phyloP scores from a whole-genome alignment of 2,113 vertebrate species.

The Aldabrachelys gigantea region DNA sequence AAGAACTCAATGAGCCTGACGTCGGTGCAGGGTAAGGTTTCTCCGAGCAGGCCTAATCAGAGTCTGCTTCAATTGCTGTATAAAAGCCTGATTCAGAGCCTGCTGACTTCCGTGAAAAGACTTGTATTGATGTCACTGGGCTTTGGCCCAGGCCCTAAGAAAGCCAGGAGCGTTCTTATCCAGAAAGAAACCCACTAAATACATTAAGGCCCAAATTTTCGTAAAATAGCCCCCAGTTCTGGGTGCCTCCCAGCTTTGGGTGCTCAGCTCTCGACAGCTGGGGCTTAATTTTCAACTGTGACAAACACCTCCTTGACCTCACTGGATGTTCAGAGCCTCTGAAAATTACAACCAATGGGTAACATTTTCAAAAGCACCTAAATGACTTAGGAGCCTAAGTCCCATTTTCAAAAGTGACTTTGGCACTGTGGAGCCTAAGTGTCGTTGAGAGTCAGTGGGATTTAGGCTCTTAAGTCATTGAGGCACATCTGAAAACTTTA shows the following conservation, averaged over 20 bases:
- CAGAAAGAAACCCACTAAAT: background rate
- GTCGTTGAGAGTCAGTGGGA: background rate
- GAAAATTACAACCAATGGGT: background rate
- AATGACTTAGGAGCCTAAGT: background rate
- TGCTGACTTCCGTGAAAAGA: background rate
- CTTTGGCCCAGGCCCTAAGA: background rate
- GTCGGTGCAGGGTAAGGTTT: constrained; percentile 43
- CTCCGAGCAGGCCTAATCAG: background rate
- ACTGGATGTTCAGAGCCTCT: background rate
- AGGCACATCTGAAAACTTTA: background rate
- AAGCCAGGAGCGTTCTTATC: background rate
- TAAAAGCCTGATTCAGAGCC: background rate
- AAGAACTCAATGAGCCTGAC: constrained; percentile 41
- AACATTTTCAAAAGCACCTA: background rate
- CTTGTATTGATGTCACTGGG: background rate
- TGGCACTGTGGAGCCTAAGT: background rate
- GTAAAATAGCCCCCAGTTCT: background rate
- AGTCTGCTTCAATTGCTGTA: background rate
- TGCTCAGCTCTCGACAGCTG: background rate
- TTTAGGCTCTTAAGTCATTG: background rate
- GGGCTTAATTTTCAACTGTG: background rate
- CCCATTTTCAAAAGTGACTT: background rate
- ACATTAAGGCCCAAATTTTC: background rate
- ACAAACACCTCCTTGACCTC: background rate
- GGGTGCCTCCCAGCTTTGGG: background rate